These are phyloP conservation scores for Zapornia atra DNA, from an alignment of 2,113 vertebrate genomes.

Conservation along the genomic window DNA sequence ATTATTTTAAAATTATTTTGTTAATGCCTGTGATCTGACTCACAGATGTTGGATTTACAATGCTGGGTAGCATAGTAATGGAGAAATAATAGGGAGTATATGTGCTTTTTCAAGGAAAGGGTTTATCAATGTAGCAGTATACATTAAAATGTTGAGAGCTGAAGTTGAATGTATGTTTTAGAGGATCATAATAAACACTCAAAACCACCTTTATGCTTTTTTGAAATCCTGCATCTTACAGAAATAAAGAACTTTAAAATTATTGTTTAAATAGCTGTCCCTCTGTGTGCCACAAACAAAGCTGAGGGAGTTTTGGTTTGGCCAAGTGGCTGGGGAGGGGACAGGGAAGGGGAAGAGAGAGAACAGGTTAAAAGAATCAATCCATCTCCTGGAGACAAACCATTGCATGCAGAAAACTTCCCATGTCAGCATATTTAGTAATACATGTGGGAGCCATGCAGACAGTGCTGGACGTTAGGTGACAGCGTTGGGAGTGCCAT, in stretches of 20 bases:
- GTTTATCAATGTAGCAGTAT: background rate
- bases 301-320: background rate
- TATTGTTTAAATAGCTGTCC: background rate
- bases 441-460: background rate
- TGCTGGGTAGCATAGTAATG: background rate
- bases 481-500: rapidly evolving
- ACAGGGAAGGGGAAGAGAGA: background rate
- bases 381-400: background rate
- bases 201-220: background rate
- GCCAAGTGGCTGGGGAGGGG: background rate
- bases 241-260: background rate
- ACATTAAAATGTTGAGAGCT: background rate
- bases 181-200: background rate
- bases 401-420: background rate
- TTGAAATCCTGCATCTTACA: background rate
- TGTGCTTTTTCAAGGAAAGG: background rate
- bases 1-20: background rate
- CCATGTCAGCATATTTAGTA: background rate
- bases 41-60: background rate
- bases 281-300: background rate
- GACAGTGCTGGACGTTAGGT: background rate
- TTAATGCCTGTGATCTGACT: constrained; percentile 37
- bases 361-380: background rate
- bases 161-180: background rate
- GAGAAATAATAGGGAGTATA: background rate